Percentiles rank a stretch among this genome's conserved stretches.
phyloP scores from a whole-genome alignment of 2,797 vertebrate species.

The Macropodus opercularis region DNA sequence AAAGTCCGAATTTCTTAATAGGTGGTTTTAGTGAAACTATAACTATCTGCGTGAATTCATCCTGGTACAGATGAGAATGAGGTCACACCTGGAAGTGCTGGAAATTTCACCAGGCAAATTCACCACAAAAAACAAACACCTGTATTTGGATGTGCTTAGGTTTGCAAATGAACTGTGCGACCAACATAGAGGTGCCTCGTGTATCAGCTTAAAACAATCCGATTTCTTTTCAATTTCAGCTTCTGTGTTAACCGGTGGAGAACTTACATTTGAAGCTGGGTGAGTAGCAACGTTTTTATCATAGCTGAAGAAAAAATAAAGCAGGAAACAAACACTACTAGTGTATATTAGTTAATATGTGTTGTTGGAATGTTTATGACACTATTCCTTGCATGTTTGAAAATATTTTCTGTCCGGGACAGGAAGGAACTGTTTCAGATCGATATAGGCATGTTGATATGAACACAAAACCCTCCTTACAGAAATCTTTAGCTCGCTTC shows the following conservation, averaged over 20 bases:
- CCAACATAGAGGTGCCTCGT: neutral
- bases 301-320: neutral
- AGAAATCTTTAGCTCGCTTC: neutral
- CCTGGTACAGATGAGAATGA: neutral
- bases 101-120: neutral
- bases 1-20: too few species aligned
- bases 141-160: neutral
- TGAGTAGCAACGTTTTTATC: conserved; percentile 57
- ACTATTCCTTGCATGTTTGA: neutral
- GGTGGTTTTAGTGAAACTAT: too few species aligned
- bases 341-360: neutral
- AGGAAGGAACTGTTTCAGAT: neutral
- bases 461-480: neutral
- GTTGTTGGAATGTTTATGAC: neutral
- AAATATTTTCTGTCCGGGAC: neutral
- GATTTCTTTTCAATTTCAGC: conserved; percentile 64
- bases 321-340: neutral
- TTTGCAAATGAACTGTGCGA: neutral
- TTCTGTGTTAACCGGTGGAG: conserved; percentile 50
- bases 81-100: neutral
- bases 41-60: too few species aligned
- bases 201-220: too few species aligned
- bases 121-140: neutral
- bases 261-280: conserved; percentile 48
- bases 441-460: neutral